A percentile compares a stretch with the other conserved stretches of the same genome.
These are phyloP conservation scores for Oncorhynchus clarkii DNA, from an alignment of 2,113 vertebrate species.

Conservation along the genomic window DNA sequence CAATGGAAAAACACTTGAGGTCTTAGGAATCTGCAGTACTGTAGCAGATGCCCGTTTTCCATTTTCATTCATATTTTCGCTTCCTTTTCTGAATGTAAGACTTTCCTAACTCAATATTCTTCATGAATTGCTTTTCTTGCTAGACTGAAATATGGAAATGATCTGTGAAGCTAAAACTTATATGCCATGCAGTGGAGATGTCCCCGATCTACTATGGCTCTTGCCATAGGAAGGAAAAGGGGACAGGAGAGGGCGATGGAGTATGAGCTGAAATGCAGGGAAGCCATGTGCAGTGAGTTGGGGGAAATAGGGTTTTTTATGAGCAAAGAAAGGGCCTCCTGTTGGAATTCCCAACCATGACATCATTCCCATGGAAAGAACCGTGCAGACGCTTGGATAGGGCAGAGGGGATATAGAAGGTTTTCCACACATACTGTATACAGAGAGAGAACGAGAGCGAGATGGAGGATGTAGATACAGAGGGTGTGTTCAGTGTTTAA, in stretches of 20 bases:
- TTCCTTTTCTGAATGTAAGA: too few species aligned
- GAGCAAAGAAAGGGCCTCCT: constrained; percentile 67
- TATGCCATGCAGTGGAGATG: constrained; percentile 8
- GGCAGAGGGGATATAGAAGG: constrained; percentile 36
- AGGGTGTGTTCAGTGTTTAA: too few species aligned
- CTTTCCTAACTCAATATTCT: too few species aligned
- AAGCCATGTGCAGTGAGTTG: constrained; percentile 67
- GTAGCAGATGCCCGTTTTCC: too few species aligned
- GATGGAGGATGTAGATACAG: too few species aligned
- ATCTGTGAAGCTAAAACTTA: constrained; percentile 27
- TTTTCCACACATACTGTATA: constrained; percentile 13
- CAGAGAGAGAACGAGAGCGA: too few species aligned
- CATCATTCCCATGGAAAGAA: constrained; percentile 59
- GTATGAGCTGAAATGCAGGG: constrained; percentile 37
- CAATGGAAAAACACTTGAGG: background rate
- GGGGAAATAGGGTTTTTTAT: constrained; percentile 63
- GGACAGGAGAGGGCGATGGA: constrained; percentile 16
- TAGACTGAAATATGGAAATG: background rate
- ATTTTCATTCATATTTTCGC: too few species aligned
- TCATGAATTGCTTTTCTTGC: too few species aligned
- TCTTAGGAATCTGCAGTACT: constrained; percentile 31
- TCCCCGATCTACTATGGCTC: constrained; percentile 2
- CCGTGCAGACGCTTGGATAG: constrained; percentile 23
- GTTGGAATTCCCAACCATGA: constrained; percentile 71
- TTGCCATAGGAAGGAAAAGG: background rate